Evolutionary conservation across 1,140 invertebrate genomes (phyloP), one percentile per base, ranked within the genome.

Genomic region (Papilio glaucus): DNA sequence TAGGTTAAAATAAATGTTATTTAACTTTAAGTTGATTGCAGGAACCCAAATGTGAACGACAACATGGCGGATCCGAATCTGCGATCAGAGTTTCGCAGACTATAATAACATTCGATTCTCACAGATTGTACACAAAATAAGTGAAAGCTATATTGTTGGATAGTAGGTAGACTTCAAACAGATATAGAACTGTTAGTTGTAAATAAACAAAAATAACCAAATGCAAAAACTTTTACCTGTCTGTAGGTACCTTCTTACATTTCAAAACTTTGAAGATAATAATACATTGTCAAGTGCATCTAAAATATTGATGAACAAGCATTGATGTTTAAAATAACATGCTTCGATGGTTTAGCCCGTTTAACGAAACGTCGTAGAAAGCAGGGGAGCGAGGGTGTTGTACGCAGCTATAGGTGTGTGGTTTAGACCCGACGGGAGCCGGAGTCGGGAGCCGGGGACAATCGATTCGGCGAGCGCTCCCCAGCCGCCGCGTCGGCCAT

Each of bases 391-490:
- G 42, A 82, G 81, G 76, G 79, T 80, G 81, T 80, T 74, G 42
- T 62, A 62, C 39, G 21, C 68, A 39, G 68, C 53, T 82, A 73
- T 84, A 81, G 75, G 75, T 81, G 81, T 73, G 75, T 60, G 68
- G 15, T 15, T 18, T 7, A 49, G 39, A 68, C 65, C 61, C 76
- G 76, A 76, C 42, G 75, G 74, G 70, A 42, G 15, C 62, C 39
- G 41, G 65, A 68, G 41, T 41, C 39, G 65, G 65, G 45, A 73
- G 26, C 42, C 77, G 73, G 76, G 81, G 82, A 86, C 86, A 88
- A 91, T 90, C 87, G 88, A 90, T 89, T 85, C 77, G 73, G 49
- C 65, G 74, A 77, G 72, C 65, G 79, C 88, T 86, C 82, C 86
- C 88, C 86, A 80, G 74, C 74, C 83, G 80, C 72, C 77, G 79